Conservation (phyloP, 1,140 invertebrate species). For the Whitmania pigra region DNA sequence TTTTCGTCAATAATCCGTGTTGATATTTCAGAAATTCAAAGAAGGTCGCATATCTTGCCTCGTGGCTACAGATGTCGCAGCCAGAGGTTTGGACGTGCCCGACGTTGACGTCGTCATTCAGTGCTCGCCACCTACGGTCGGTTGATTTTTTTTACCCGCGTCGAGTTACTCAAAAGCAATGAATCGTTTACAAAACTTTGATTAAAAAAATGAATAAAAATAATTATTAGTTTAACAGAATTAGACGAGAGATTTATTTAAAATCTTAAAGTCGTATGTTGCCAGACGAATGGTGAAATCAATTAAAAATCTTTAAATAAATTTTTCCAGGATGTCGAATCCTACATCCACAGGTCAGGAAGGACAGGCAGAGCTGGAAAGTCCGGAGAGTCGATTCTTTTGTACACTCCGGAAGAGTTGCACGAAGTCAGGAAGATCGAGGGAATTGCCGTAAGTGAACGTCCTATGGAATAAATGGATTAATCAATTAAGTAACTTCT, state of each 20-base stretch:
- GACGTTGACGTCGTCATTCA: conserved; percentile 40
- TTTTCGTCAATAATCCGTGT: too few species aligned
- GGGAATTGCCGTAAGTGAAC: conserved; percentile 32
- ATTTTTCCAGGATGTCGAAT: conserved; percentile 10
- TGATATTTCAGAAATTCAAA: conserved; percentile 32
- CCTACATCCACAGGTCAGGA: conserved; percentile 31
- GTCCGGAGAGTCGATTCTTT: conserved; percentile 34
- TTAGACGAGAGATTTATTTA: background rate
- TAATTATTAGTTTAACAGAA: too few species aligned
- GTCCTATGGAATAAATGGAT: background rate
- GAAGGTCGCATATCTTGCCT: conserved; percentile 35
- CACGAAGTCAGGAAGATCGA: conserved; percentile 32
- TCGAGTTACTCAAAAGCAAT: too few species aligned
- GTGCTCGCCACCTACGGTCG: conserved; percentile 33
- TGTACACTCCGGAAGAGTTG: conserved; percentile 34
- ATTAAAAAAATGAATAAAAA: too few species aligned
- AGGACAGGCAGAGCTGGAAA: conserved; percentile 40
- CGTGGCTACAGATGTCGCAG: conserved; percentile 42
- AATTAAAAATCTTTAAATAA: too few species aligned
- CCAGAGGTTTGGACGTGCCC: conserved; percentile 39
- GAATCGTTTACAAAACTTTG: too few species aligned
- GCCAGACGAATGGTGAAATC: too few species aligned
- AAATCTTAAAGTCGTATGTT: background rate
- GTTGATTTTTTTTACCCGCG: background rate
- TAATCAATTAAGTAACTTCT: background rate